Evolutionary conservation across 2,888 invertebrate species (phyloP), one percentile per base, ranked within the genome.

Genomic region (Pristionchus entomophagus): DNA sequence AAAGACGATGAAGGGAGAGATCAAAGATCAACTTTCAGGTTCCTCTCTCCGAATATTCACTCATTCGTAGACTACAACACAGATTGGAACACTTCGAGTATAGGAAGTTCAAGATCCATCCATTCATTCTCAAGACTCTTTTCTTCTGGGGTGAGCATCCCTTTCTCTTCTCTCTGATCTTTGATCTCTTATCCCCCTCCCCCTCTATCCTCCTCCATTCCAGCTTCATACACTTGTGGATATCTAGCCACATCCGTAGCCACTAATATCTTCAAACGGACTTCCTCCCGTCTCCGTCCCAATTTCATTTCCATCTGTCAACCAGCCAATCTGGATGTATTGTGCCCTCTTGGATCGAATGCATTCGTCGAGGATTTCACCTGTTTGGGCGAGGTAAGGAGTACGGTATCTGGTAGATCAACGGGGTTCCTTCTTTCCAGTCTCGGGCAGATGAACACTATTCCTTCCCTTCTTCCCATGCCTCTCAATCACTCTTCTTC

Each of bases 251-350:
- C 88, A 0, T 88, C 86, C 41, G 87, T 89, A 35, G 87, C 90
- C 12, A 86, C 87, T 32, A 89, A 87, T 38, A 53, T 91, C 38
- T 91, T 89, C 84, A 91, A 91, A 81, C 86, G 91, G 53, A 91
- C 91, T 1, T 88, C 91, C 19, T 89, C 89, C 0, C 86, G 92
- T 19, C 88, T 91, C 5, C 86, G 91, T 19, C 91, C 91, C 14
- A 91, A 91, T 69, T 91, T 92, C 85, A 83, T 91, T 29, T 89
- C 89, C 22, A 90, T 91, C 69, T 91, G 91, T 86, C 88, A 89
- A 85, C 91, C 91, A 49, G 86, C 82, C 6, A 87, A 92, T 86
- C 84, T 91, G 80, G 88, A 87, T 38, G 29, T 85, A 32, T 82
- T 92, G 45, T 91, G 91, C 78, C 88, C 90, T 10, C 62, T 89